Evolutionary conservation across 2,797 vertebrate genomes (phyloP).

Genomic region (Mareca penelope): DNA sequence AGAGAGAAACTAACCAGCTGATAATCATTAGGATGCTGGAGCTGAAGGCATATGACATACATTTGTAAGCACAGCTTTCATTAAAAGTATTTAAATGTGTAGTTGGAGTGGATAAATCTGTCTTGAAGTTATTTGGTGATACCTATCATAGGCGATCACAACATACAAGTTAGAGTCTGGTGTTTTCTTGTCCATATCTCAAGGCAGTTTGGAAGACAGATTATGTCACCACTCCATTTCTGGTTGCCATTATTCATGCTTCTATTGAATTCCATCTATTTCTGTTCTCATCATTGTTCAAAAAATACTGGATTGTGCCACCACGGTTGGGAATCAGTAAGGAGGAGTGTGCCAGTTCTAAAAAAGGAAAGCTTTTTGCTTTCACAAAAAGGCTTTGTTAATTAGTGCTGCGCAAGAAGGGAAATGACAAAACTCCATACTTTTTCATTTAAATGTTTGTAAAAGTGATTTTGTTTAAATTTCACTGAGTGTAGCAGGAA

Average conservation of each 20-base stretch:
- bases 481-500: slow-evolving; percentile 64
- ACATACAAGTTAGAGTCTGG: slow-evolving; percentile 12
- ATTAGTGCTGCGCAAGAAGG: slow-evolving; percentile 43
- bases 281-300: slow-evolving; percentile 71
- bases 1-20: slow-evolving; percentile 39
- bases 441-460: slow-evolving; percentile 61
- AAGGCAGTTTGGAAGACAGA: slow-evolving; percentile 49
- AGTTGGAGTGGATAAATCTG: slow-evolving; percentile 23
- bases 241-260: slow-evolving; percentile 58
- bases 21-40: slow-evolving; percentile 51
- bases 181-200: slow-evolving; percentile 45
- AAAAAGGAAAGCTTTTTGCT: slow-evolving; percentile 64
- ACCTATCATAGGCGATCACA: slow-evolving; percentile 49
- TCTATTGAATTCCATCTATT: slow-evolving; percentile 67
- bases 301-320: slow-evolving; percentile 61
- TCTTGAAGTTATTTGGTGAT: slow-evolving; percentile 41
- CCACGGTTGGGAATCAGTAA: slow-evolving; percentile 59
- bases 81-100: slow-evolving; percentile 11
- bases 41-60: slow-evolving; percentile 28
- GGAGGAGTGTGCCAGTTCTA: slow-evolving; percentile 54
- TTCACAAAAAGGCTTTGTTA: slow-evolving; percentile 61
- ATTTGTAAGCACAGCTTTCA: slow-evolving; percentile 20
- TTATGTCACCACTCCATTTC: slow-evolving; percentile 45
- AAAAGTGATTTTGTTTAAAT: slow-evolving; percentile 68
- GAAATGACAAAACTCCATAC: slow-evolving; percentile 58